A percentile compares a stretch with the other conserved stretches of the same genome.
Evolutionary conservation across 2,888 invertebrate species (phyloP).

Genomic region (Leptinotarsa rubiginosa): DNA sequence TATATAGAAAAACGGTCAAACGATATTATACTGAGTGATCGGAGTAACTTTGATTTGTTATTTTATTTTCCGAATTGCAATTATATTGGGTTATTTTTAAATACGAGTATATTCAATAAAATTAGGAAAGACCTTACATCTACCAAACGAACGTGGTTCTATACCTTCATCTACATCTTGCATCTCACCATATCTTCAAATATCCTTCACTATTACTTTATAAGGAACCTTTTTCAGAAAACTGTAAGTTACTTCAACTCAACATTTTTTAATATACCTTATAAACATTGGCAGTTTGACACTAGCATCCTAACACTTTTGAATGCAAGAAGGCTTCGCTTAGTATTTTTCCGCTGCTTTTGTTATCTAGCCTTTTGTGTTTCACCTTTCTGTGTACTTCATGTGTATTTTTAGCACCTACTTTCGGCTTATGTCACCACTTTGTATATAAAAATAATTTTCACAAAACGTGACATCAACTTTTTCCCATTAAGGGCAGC

Average conservation of each 20-base stretch:
- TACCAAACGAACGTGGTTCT: constrained; percentile 15
- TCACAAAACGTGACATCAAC: constrained; percentile 10
- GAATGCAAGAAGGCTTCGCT: constrained; percentile 44
- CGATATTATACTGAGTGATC: no score
- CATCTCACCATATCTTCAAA: constrained; percentile 19
- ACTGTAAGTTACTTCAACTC: constrained; percentile 28
- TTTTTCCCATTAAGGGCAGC: neutral
- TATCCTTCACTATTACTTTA: constrained; percentile 24
- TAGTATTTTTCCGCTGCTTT: constrained; percentile 46
- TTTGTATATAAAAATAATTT: constrained; percentile 29
- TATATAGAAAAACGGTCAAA: no score
- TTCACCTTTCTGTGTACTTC: neutral
- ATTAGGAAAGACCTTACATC: no score
- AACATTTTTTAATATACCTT: constrained; percentile 34
- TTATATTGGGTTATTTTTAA: no score
- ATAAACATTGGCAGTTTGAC: constrained; percentile 45
- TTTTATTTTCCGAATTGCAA: no score
- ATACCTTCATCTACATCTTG: constrained; percentile 23
- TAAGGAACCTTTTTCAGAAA: constrained; percentile 21
- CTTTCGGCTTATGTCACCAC: constrained; percentile 34
- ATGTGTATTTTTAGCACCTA: constrained; percentile 30
- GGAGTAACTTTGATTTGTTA: no score
- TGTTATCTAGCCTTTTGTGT: constrained; percentile 37
- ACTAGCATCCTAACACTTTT: constrained; percentile 44
- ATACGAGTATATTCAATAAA: no score